Conservation (phyloP, 2,113 vertebrate genomes). For the Anolis sagrei region DNA sequence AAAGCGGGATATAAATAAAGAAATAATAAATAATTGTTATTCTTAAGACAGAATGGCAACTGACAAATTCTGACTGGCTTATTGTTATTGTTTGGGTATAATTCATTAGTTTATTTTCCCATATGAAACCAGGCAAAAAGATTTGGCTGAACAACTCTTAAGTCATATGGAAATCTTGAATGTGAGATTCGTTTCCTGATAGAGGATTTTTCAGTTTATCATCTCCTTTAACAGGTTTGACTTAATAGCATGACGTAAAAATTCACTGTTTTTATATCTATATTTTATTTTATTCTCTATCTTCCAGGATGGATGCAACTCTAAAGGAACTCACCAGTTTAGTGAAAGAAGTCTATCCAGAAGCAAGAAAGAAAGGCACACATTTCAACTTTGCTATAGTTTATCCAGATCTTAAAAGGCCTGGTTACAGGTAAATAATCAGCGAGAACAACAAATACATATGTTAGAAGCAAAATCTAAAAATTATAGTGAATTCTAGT, state of each 20-base stretch:
- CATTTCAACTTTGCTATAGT: slow-evolving; percentile 97
- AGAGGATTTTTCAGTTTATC: neutral
- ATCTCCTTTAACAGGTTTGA: neutral
- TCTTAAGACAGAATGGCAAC: neutral
- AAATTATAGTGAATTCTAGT: neutral
- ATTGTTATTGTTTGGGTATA: neutral
- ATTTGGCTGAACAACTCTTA: neutral
- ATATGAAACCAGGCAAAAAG: neutral
- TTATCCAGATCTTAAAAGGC: slow-evolving; percentile 92
- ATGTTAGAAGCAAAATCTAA: neutral
- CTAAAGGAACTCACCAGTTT: slow-evolving; percentile 95
- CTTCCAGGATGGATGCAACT: slow-evolving; percentile 95
- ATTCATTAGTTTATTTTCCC: neutral
- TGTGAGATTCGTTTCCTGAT: neutral
- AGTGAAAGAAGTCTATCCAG: slow-evolving; percentile 97
- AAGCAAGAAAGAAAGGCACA: slow-evolving; percentile 96
- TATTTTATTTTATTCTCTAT: slow-evolving; percentile 26
- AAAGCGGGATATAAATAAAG: no score
- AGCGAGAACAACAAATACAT: neutral
- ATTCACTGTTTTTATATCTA: neutral
- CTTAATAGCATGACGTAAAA: neutral
- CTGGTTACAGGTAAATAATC: slow-evolving; percentile 87
- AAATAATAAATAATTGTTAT: no score
- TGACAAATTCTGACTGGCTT: neutral
- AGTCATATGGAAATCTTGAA: neutral